A percentile compares a stretch with the other conserved stretches of the same genome.
phyloP scores from a whole-genome alignment of 2,113 vertebrate genomes.

The Puntigrus tetrazona region DNA sequence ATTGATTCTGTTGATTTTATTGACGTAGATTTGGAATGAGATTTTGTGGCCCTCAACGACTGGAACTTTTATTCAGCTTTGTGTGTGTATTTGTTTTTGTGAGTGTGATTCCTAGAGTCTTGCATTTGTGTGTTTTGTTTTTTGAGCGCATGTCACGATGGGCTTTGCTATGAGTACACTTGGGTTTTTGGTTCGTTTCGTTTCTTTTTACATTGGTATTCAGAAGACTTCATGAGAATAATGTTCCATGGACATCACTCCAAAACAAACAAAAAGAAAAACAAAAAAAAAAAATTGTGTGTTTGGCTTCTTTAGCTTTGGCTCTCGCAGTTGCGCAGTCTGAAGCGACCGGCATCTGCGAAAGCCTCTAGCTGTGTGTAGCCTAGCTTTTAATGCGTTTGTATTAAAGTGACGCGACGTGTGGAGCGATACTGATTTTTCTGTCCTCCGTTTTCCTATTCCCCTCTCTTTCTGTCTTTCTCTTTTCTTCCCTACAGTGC shows the following conservation, averaged over 20 bases:
- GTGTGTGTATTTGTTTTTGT: constrained; percentile 45
- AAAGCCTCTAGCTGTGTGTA: constrained; percentile 16
- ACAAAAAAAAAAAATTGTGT: background rate
- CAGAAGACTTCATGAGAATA: constrained; percentile 1
- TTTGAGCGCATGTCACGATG: constrained; percentile 65
- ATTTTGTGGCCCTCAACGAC: constrained; percentile 64
- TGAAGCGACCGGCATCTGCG: background rate
- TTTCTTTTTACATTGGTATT: constrained; percentile 28
- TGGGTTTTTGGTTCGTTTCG: constrained; percentile 56
- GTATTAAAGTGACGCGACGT: background rate
- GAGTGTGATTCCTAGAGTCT: constrained; percentile 51
- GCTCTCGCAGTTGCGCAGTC: constrained; percentile 43
- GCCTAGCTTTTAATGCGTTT: constrained; percentile 31
- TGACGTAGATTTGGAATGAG: constrained; percentile 27
- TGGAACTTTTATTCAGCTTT: constrained; percentile 50
- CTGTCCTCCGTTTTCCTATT: constrained; percentile 1
- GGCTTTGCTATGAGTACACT: constrained; percentile 55
- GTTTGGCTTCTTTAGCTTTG: constrained; percentile 43
- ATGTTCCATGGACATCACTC: constrained; percentile 20
- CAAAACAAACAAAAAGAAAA: constrained; percentile 9
- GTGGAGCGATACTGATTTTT: constrained; percentile 1
- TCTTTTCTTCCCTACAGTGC: constrained; percentile 68
- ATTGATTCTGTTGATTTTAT: background rate
- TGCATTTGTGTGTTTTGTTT: constrained; percentile 48
- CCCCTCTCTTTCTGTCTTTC: constrained; percentile 28